Conservation (phyloP, 2,797 vertebrate species). For the Chanos chanos region DNA sequence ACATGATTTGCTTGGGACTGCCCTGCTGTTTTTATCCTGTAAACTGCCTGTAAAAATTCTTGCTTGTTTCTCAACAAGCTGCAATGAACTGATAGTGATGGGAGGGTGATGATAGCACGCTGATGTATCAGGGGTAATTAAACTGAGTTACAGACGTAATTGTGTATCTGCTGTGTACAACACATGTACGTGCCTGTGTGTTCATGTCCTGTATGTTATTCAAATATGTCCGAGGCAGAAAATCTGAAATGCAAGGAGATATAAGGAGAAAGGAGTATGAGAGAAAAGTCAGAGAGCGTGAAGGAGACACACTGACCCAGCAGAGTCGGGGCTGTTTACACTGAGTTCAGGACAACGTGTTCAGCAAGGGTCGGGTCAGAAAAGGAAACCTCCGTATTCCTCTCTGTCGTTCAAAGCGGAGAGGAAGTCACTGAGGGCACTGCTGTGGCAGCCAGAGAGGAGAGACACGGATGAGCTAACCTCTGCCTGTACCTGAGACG, state of each 20-base stretch:
- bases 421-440: background rate
- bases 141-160: conserved; percentile 14
- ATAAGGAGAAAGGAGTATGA: conserved; percentile 24
- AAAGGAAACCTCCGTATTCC: background rate
- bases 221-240: conserved; percentile 13
- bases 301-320: conserved; percentile 28
- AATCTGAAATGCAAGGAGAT: conserved; percentile 12
- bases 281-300: background rate
- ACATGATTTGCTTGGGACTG: too few relatives aligned
- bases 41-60: too few relatives aligned
- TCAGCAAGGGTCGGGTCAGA: conserved; percentile 19
- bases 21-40: too few relatives aligned
- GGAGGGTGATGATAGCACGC: too few relatives aligned
- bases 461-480: background rate
- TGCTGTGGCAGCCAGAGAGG: background rate
- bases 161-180: conserved; percentile 18
- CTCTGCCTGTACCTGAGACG: too few relatives aligned
- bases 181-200: conserved; percentile 9
- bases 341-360: conserved; percentile 39
- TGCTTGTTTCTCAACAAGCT: too few relatives aligned
- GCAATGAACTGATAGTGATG: too few relatives aligned
- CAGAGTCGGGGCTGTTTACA: conserved; percentile 28
- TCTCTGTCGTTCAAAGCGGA: background rate
- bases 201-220: conserved; percentile 22
- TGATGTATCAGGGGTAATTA: too few relatives aligned